These are phyloP conservation scores for Thaumetopoea pityocampa DNA, from an alignment of 1,140 invertebrate species.

Conservation along the genomic window DNA sequence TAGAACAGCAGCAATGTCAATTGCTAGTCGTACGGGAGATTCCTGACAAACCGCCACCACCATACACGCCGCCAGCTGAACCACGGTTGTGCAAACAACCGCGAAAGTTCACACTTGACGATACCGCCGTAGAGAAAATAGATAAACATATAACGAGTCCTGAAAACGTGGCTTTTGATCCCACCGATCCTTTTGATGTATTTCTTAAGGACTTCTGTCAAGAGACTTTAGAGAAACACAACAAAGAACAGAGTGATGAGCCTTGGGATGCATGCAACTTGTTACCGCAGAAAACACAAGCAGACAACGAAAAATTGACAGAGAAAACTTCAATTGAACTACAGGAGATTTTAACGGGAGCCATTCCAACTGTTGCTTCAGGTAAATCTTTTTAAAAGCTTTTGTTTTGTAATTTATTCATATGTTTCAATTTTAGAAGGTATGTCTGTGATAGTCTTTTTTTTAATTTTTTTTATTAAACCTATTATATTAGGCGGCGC, in stretches of 20 bases:
- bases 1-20: constrained; percentile 61
- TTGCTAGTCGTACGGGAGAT: constrained; percentile 56
- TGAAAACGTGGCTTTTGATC: constrained; percentile 9
- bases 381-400: no score
- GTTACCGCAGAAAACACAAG: constrained; percentile 34
- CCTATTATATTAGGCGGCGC: no score
- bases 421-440: no score
- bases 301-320: constrained; percentile 30
- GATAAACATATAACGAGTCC: constrained; percentile 25
- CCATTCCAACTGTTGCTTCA: constrained; percentile 41
- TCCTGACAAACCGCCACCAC: constrained; percentile 64
- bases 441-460: no score
- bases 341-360: constrained; percentile 44
- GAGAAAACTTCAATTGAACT: constrained; percentile 34
- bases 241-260: constrained; percentile 37
- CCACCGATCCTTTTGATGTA: constrained; percentile 37
- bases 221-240: constrained; percentile 37
- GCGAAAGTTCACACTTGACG: constrained; percentile 36
- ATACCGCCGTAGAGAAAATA: constrained; percentile 36
- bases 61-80: constrained; percentile 59
- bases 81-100: constrained; percentile 29
- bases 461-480: no score
- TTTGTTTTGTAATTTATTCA: no score
- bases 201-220: constrained; percentile 54
- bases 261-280: constrained; percentile 57